A percentile compares a stretch with the other conserved stretches of the same genome.
phyloP scores from a whole-genome alignment of 2,797 vertebrate genomes.

The Austrolebias charrua region DNA sequence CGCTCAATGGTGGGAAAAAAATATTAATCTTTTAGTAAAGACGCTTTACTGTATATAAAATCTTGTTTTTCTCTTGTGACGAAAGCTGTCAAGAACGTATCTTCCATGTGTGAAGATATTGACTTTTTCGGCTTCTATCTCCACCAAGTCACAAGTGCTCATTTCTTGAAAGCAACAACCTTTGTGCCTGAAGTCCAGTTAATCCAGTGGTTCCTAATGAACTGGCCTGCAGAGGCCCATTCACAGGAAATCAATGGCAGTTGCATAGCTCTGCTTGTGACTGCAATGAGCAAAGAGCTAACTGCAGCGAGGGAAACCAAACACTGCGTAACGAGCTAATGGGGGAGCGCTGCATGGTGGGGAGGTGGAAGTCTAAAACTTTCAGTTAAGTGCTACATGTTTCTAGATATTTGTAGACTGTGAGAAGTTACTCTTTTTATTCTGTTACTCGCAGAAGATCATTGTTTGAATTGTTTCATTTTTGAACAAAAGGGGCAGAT shows the following conservation, averaged over 20 bases:
- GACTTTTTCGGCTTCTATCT: conserved; percentile 4
- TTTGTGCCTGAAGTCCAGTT: conserved; percentile 52
- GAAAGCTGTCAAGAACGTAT: background rate
- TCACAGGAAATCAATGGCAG: conserved; percentile 79
- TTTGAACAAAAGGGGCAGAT: no score
- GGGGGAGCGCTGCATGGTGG: conserved; percentile 24
- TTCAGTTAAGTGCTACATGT: no score
- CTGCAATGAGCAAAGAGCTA: conserved; percentile 62
- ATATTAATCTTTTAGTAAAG: background rate
- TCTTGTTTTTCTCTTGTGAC: background rate
- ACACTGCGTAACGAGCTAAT: conserved; percentile 72
- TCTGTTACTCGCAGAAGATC: no score
- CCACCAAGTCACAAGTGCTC: background rate
- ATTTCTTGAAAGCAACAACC: conserved; percentile 30
- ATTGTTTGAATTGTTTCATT: no score
- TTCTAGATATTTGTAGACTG: no score
- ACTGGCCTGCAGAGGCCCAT: conserved; percentile 65
- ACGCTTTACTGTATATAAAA: no score
- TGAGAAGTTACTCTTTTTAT: no score
- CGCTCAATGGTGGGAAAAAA: background rate
- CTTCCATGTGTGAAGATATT: conserved; percentile 18
- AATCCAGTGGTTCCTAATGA: conserved; percentile 71
- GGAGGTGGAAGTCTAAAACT: no score
- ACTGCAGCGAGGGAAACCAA: conserved; percentile 54
- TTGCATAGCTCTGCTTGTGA: conserved; percentile 63